Percentiles rank a stretch among this genome's conserved stretches.
phyloP scores from a whole-genome alignment of 2,888 invertebrate species.

The Amorpha juglandis region DNA sequence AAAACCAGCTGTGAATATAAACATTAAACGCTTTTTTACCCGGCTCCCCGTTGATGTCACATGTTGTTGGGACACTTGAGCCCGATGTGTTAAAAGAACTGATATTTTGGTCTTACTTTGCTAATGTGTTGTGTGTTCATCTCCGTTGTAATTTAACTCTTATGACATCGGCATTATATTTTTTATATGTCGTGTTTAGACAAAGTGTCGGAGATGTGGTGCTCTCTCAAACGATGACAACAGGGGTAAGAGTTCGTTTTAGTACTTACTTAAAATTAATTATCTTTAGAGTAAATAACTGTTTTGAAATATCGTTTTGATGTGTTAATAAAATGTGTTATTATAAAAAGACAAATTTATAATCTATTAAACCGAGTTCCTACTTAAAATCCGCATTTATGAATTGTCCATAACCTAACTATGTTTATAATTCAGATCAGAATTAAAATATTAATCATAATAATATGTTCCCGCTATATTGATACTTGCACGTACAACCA shows the following conservation, averaged over 20 bases:
- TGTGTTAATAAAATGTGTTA: too few relatives aligned
- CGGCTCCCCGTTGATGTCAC: slow-evolving; percentile 1
- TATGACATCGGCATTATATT: slow-evolving; percentile 54
- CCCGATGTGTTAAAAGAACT: neutral
- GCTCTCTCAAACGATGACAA: slow-evolving; percentile 74
- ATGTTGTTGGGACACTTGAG: slow-evolving; percentile 3
- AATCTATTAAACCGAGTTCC: too few relatives aligned
- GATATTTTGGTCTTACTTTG: neutral
- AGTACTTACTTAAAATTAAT: too few relatives aligned
- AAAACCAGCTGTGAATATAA: slow-evolving; percentile 69
- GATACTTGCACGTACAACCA: neutral
- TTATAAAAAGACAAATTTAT: too few relatives aligned
- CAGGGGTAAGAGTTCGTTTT: slow-evolving; percentile 58
- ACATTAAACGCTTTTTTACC: slow-evolving; percentile 41
- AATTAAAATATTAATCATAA: too few relatives aligned
- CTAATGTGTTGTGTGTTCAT: slow-evolving; percentile 27
- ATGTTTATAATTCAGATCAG: too few relatives aligned
- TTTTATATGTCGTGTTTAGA: slow-evolving; percentile 67
- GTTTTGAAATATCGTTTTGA: too few relatives aligned
- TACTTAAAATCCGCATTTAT: too few relatives aligned
- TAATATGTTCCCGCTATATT: neutral
- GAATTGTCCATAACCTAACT: too few relatives aligned
- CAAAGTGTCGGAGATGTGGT: slow-evolving; percentile 72
- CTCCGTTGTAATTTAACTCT: slow-evolving; percentile 61
- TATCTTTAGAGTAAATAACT: too few relatives aligned